Evolutionary conservation across 2,113 vertebrate species (phyloP).

Genomic region (Chrysochloris asiatica): DNA sequence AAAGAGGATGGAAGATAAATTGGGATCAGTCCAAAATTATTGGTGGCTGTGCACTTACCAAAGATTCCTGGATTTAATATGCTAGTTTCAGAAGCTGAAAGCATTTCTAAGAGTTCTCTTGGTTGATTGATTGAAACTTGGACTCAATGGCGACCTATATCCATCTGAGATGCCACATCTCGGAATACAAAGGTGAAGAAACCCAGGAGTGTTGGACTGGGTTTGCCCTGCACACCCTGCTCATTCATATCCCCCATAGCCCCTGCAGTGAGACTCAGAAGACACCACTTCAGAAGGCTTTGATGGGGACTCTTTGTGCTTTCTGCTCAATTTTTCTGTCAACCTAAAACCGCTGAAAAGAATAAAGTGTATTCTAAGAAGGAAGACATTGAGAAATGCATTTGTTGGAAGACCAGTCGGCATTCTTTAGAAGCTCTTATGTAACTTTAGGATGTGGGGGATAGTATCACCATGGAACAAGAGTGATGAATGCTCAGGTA

Average conservation of each 20-base stretch:
- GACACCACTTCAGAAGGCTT: not conserved
- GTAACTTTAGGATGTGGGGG: too few relatives aligned
- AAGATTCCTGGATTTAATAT: not conserved
- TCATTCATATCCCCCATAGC: fast-evolving
- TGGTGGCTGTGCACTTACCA: not conserved
- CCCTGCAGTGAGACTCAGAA: fast-evolving
- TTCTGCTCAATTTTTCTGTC: not conserved
- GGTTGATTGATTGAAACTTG: not conserved
- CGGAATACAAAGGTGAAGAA: not conserved
- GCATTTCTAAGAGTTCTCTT: not conserved
- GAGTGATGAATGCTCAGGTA: fast-evolving
- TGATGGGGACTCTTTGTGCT: not conserved
- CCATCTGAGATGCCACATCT: not conserved
- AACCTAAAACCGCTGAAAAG: not conserved
- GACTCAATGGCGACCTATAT: not conserved
- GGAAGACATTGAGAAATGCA: not conserved
- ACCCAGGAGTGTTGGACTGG: fast-evolving
- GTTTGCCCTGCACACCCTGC: fast-evolving
- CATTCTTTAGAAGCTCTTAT: too few relatives aligned
- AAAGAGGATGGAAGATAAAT: not conserved
- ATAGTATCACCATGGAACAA: fast-evolving
- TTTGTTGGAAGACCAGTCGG: not conserved
- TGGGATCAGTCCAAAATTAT: not conserved
- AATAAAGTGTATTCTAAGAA: not conserved
- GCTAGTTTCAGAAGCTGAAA: not conserved